Percentiles rank a stretch among this genome's conserved stretches.
phyloP scores from a whole-genome alignment of 2,888 invertebrate genomes.

The Lacanobia oleracea region DNA sequence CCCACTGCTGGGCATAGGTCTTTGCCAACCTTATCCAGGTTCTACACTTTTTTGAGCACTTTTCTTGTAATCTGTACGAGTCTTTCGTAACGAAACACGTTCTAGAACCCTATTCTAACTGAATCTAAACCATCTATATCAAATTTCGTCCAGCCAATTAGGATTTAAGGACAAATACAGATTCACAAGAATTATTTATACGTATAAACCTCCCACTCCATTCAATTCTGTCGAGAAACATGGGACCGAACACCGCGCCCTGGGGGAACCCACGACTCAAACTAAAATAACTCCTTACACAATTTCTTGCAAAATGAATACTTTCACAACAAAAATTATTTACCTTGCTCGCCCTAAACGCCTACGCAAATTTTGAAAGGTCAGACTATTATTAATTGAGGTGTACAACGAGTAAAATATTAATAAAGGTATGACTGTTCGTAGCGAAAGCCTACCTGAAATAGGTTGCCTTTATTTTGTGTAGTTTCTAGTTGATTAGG shows the following conservation, averaged over 20 bases:
- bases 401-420: conserved; percentile 11
- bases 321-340: conserved; percentile 11
- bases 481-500: neutral
- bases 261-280: neutral
- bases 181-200: no score
- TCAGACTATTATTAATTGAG: conserved; percentile 21
- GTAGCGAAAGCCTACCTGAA: conserved; percentile 22
- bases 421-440: conserved; percentile 12
- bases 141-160: no score
- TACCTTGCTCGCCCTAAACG: conserved; percentile 9
- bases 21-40: neutral
- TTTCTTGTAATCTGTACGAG: neutral
- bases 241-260: conserved; percentile 1
- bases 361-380: conserved; percentile 39
- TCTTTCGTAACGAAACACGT: no score
- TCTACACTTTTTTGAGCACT: neutral
- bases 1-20: neutral
- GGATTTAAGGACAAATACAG: no score
- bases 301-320: conserved; percentile 7
- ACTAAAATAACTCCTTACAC: neutral
- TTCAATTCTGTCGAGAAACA: neutral
- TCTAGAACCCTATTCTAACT: no score
- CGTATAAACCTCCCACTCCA: no score
- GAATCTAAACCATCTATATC: no score
- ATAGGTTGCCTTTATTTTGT: neutral